These are phyloP conservation scores for Garra rufa DNA, from an alignment of 2,113 vertebrate species.

Conservation along the genomic window DNA sequence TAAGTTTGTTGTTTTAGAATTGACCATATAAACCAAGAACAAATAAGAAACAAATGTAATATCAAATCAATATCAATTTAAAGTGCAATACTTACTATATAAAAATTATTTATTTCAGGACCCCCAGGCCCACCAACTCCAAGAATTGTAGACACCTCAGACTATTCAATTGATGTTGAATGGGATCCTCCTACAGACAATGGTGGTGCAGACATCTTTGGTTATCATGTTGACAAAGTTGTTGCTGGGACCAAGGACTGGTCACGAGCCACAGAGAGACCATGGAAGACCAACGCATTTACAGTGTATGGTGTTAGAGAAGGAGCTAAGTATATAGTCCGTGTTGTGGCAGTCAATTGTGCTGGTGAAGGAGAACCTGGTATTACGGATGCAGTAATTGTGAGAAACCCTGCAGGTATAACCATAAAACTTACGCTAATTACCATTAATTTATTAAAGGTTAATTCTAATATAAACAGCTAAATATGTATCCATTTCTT, in stretches of 20 bases:
- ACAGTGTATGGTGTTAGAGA: slow-evolving; percentile 93
- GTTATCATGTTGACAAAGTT: slow-evolving; percentile 96
- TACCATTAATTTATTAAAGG: not conserved
- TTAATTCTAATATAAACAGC: not conserved
- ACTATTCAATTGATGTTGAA: slow-evolving; percentile 88
- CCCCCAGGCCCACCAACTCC: slow-evolving; percentile 91
- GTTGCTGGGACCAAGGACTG: slow-evolving; percentile 90
- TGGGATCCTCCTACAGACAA: slow-evolving; percentile 91
- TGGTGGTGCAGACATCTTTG: slow-evolving; percentile 91
- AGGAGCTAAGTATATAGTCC: slow-evolving; percentile 90
- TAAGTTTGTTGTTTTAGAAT: slow-evolving; percentile 73
- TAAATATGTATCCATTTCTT: slow-evolving; percentile 34
- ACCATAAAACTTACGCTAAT: not conserved
- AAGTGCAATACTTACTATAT: not conserved
- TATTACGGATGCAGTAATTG: slow-evolving; percentile 86
- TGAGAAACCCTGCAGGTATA: slow-evolving; percentile 92
- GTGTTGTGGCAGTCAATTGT: slow-evolving; percentile 89
- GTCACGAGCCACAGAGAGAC: slow-evolving; percentile 92
- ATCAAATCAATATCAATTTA: not conserved
- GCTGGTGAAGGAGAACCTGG: slow-evolving; percentile 95
- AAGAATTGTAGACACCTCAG: slow-evolving; percentile 82
- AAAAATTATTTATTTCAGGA: slow-evolving; percentile 71
- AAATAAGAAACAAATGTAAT: not conserved
- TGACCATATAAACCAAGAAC: not conserved
- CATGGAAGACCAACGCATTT: slow-evolving; percentile 80